Evolutionary conservation across 2,797 vertebrate species (phyloP), one percentile per base, ranked within the genome.

Genomic region (Lerista edwardsae): DNA sequence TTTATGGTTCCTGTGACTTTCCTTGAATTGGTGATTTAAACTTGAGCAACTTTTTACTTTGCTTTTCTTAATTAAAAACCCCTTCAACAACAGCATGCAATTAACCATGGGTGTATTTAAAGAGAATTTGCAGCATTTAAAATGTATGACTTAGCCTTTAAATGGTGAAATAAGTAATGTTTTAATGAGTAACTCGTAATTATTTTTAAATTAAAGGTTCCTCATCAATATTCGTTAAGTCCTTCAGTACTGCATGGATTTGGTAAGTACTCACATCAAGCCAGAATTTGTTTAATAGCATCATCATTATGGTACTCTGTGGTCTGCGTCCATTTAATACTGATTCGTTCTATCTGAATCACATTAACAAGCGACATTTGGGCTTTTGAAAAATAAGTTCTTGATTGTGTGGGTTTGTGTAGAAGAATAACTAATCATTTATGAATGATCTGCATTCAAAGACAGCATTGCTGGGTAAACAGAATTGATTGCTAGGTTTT

Each of bases 151-250:
- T 90, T 59, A 79, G 86, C 87, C 90, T 91, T 87, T 93, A 93
- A 92, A 85, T 87, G 34, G 83, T 79, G 55, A 86, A 92, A 90
- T 91, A 84, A 93, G 86, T 91, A 91, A 91, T 88, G 82, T 83
- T 92, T 92, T 93, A 92, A 94, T 75, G 86, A 91, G 36, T 86
- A 75, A 91, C 88, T 92, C 92, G 89, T 92, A 94, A 94, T 94
- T 94, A 92, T 90, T 93, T 94, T 93, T 92, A 93, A 94, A 93
- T 92, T 93, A 93, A 92, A 90, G 84, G 87, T 72, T 83, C 87
- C 83, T 92, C 79, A 82, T 82, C 84, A 88, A 89, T 93, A 89
- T 90, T 91, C 88, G 90, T 86, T 81, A 93, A 83, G 85, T 90
- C 90, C 90, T 86, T 89, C 91, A 92, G 73, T 88, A 86, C 86